These are phyloP conservation scores for Ylistrum balloti DNA, from an alignment of 1,140 invertebrate species.

Conservation along the genomic window DNA sequence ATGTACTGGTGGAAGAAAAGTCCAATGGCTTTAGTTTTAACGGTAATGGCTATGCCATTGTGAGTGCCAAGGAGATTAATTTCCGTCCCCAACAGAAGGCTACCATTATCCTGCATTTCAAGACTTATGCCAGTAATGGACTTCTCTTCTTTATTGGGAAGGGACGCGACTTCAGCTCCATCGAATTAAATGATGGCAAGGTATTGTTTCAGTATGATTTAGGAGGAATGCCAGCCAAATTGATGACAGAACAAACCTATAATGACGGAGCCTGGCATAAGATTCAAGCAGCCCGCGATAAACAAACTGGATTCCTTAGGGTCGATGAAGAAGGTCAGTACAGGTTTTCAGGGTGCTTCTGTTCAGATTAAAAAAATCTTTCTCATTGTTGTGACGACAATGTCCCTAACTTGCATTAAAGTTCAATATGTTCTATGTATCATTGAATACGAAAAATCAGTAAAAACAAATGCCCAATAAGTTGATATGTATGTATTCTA, in stretches of 20 bases:
- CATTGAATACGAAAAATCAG: too few species aligned
- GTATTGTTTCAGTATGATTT: conserved; percentile 87
- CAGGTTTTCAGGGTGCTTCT: not conserved
- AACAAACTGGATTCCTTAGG: conserved; percentile 87
- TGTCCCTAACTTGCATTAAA: too few species aligned
- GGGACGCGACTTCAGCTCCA: conserved; percentile 89
- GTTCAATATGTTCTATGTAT: too few species aligned
- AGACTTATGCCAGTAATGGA: conserved; percentile 93
- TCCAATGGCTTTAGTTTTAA: conserved; percentile 87
- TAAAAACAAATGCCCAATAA: too few species aligned
- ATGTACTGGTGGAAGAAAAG: conserved; percentile 69
- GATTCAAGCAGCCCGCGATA: conserved; percentile 88
- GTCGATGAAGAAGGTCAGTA: conserved; percentile 81
- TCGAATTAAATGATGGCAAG: conserved; percentile 91
- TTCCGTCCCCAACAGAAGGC: conserved; percentile 85
- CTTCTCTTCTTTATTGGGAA: conserved; percentile 93
- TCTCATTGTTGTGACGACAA: too few species aligned
- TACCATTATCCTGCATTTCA: conserved; percentile 90
- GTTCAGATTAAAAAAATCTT: too few species aligned
- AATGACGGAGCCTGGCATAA: conserved; percentile 95
- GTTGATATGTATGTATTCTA: not conserved
- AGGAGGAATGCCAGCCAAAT: conserved; percentile 86
- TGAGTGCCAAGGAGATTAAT: conserved; percentile 84
- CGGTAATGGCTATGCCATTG: conserved; percentile 91
- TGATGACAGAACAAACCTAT: conserved; percentile 84